Evolutionary conservation across 1,140 invertebrate species (phyloP), one percentile per base, ranked within the genome.

Genomic region (Lepidostoma basale): DNA sequence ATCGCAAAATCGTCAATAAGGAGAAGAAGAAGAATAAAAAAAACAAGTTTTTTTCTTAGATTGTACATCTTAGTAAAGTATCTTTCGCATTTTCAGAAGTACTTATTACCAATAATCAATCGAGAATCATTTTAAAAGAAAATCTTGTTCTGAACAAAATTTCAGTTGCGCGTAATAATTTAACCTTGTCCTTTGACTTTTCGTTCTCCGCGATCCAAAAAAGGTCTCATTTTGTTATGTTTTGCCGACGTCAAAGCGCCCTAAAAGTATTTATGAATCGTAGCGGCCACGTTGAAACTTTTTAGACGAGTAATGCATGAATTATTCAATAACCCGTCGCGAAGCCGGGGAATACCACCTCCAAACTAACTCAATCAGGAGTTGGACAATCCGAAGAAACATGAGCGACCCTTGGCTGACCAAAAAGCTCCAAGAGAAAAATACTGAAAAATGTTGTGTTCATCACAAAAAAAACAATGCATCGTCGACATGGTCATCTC

Each of bases 301-400:
- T 33, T 56, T 33, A 18, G 52, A 33, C 49, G 25, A n/a, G 52
- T 33, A 33, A 33, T 30, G 12, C n/a, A 56, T 56, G 52, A 56
- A 56, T 56, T 36, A 56, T 56, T 56, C 52, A 56, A 56, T 36
- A 16, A 47, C 44, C 44, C 44, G 30, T 56, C 20, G 52, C 16
- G 14, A 33, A 20, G 26, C 52, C 3, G 4, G 28, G 52, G 52
- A 56, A 33, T 56, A 33, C 18, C 52, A 56, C 52, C 52, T 56
- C 52, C n/a, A 18, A 56, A 56, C 52, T 56, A 56, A 56, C 52
- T 56, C 52, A 56, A 56, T 56, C 52, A 56, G 22, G 26, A 56
- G 52, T 36, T 22, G 26, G 52, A 56, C 52, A 56, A 56, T 20
- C 16, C 26, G 30, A 56, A 36, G 26, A 56, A 56, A 33, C 16